Conservation (phyloP, 2,888 invertebrate species). For the Poecilobothrus nobilitatus region DNA sequence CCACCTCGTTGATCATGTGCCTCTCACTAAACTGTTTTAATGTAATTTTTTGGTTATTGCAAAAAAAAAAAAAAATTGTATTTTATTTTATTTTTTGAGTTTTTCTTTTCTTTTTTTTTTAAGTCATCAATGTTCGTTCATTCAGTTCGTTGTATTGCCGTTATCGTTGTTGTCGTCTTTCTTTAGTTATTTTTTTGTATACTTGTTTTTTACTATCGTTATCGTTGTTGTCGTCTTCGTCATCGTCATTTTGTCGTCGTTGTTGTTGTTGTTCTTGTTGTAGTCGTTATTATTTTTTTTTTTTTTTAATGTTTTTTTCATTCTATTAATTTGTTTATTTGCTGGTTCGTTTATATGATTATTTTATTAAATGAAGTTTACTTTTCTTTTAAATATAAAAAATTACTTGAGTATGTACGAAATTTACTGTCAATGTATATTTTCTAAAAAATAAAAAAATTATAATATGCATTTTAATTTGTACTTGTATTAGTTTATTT, state of each 20-base stretch:
- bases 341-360: conserved; percentile 22
- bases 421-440: too few relatives aligned
- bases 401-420: too few relatives aligned
- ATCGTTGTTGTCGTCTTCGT: conserved; percentile 26
- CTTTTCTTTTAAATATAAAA: too few relatives aligned
- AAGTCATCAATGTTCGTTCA: neutral
- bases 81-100: too few relatives aligned
- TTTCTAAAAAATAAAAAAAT: too few relatives aligned
- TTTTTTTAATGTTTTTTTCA: neutral
- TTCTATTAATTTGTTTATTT: conserved; percentile 21
- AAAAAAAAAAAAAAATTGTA: neutral
- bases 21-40: too few relatives aligned
- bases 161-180: neutral
- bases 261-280: conserved; percentile 18
- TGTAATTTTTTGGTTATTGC: neutral
- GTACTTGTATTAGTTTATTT: too few relatives aligned
- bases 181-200: neutral
- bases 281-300: too few relatives aligned
- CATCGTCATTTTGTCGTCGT: conserved; percentile 7
- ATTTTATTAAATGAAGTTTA: conserved; percentile 16
- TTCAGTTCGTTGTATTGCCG: neutral
- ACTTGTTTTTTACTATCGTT: conserved; percentile 17
- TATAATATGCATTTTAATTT: too few relatives aligned
- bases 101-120: neutral
- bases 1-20: too few relatives aligned